Percentiles rank a stretch among this genome's conserved stretches.
Conservation (phyloP, 2,113 vertebrate species). For the Amblyornis subalaris region DNA sequence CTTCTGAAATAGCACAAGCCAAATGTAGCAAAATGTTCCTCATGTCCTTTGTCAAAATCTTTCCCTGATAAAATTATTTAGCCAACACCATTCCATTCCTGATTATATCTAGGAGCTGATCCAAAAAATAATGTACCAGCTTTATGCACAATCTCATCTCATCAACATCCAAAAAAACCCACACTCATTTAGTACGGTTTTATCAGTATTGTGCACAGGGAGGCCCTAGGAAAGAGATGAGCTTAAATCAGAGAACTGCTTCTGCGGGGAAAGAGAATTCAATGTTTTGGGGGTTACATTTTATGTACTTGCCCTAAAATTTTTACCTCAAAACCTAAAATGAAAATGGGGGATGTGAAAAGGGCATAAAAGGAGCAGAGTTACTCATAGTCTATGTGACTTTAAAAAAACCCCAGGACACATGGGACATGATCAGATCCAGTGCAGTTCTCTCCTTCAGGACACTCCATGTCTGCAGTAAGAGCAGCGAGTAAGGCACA, state of each 20-base stretch:
- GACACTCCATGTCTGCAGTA: neutral
- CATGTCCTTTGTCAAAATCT: neutral
- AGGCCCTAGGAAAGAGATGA: neutral
- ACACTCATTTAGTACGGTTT: neutral
- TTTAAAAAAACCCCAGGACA: neutral
- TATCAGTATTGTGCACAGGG: neutral
- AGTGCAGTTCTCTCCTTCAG: neutral
- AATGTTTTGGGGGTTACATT: neutral
- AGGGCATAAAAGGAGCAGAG: neutral
- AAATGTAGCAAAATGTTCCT: conserved; percentile 14
- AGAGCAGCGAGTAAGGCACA: neutral
- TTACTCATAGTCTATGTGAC: neutral
- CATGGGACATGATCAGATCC: neutral
- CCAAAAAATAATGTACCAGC: conserved; percentile 10
- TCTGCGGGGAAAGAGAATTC: neutral
- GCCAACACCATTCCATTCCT: conserved; percentile 4
- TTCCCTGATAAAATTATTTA: conserved; percentile 25
- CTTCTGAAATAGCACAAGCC: neutral
- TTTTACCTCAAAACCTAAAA: neutral
- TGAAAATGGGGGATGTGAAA: neutral
- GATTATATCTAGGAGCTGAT: conserved; percentile 18
- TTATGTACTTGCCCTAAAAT: neutral
- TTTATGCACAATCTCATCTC: neutral
- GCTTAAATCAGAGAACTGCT: neutral
- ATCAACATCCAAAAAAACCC: neutral